These are phyloP conservation scores for Zophobas morio DNA, from an alignment of 1,140 invertebrate species.

Conservation along the genomic window DNA sequence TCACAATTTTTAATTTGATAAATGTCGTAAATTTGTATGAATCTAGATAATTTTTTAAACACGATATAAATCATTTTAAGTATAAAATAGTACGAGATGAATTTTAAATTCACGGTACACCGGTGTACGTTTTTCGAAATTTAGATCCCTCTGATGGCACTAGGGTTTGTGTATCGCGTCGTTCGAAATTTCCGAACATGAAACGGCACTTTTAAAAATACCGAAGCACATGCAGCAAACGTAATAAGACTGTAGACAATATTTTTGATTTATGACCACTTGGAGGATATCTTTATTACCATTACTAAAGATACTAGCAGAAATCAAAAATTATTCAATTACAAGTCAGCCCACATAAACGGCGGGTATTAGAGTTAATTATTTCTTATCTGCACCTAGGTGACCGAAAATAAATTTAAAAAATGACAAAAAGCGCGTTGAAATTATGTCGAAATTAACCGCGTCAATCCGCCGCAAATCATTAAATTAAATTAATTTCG, in stretches of 20 bases:
- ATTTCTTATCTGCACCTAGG: neutral
- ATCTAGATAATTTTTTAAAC: slow-evolving; percentile 1
- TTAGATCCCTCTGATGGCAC: neutral
- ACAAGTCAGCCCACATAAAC: neutral
- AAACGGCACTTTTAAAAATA: slow-evolving; percentile 37
- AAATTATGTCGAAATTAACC: neutral
- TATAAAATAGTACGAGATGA: neutral
- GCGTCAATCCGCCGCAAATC: slow-evolving; percentile 22
- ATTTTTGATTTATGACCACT: slow-evolving; percentile 39
- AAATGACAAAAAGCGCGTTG: neutral
- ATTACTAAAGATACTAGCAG: slow-evolving; percentile 31
- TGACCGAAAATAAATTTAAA: neutral
- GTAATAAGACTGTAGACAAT: slow-evolving; percentile 21
- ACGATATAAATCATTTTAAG: slow-evolving; percentile 7
- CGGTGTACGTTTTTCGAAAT: neutral
- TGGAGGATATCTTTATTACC: slow-evolving; percentile 39
- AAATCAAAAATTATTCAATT: slow-evolving; percentile 39
- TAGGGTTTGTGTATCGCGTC: neutral
- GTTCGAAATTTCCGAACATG: slow-evolving; percentile 5
- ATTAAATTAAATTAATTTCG: slow-evolving; percentile 30
- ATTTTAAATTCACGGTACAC: neutral
- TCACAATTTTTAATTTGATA: slow-evolving; percentile 18
- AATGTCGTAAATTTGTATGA: slow-evolving; percentile 11
- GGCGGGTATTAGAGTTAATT: too few relatives aligned
- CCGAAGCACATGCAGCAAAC: slow-evolving; percentile 1